Percentiles rank a stretch among this genome's conserved stretches.
Conservation (phyloP, 2,888 invertebrate genomes). For the Drosophila hamatofila region DNA sequence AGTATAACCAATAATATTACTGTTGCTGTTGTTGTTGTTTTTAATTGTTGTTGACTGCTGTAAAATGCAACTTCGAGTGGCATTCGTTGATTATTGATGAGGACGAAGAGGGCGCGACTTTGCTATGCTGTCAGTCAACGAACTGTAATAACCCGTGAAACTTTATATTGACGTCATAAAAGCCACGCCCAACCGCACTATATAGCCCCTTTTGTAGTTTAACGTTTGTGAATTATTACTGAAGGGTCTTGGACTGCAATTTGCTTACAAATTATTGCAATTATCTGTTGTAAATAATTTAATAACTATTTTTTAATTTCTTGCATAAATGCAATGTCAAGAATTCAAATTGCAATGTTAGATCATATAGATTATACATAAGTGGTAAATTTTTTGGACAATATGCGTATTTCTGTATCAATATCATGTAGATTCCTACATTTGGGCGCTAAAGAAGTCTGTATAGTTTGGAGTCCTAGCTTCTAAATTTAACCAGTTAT, state of each 20-base stretch:
- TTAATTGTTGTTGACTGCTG: slow-evolving; percentile 23
- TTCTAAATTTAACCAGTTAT: too few relatives aligned
- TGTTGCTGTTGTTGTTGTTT: slow-evolving; percentile 14
- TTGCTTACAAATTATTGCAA: slow-evolving; percentile 63
- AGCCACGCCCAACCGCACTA: neutral
- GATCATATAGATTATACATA: neutral
- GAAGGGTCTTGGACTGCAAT: slow-evolving; percentile 37
- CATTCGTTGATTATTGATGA: slow-evolving; percentile 49
- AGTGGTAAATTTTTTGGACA: neutral
- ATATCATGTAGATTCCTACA: too few relatives aligned
- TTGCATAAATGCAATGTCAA: neutral
- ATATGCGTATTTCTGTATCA: neutral
- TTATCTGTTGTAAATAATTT: slow-evolving; percentile 58
- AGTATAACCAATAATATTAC: slow-evolving; percentile 1
- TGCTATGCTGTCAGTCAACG: slow-evolving; percentile 64
- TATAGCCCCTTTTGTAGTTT: neutral
- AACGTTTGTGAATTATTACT: neutral
- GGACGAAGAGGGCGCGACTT: slow-evolving; percentile 12
- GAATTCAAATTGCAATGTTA: neutral
- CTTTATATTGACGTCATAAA: slow-evolving; percentile 5
- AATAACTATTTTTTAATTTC: slow-evolving; percentile 34
- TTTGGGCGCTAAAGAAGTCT: too few relatives aligned
- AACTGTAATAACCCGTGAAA: slow-evolving; percentile 75
- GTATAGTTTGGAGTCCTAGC: too few relatives aligned
- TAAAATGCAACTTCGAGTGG: slow-evolving; percentile 26